Evolutionary conservation across 2,888 invertebrate species (phyloP), one percentile per base, ranked within the genome.

Genomic region (Drosophila borborema): DNA sequence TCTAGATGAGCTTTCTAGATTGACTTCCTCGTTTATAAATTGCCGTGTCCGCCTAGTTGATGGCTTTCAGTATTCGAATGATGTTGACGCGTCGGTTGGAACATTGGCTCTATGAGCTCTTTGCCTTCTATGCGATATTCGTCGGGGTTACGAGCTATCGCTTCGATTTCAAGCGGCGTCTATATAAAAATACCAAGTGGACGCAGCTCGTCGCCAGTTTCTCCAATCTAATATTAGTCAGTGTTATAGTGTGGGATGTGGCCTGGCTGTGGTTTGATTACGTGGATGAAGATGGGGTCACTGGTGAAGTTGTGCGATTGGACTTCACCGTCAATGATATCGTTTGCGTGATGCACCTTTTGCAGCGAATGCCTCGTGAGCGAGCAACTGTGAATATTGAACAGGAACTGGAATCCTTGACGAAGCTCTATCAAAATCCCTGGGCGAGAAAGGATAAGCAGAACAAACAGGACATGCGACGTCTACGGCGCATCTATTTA

Each of bases 101-200:
- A 9, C 55, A 34, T 28, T 31, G 53, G 45, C 64, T 80, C 43
- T 64, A 72, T 23, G 46, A 64, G 55, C 9, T 77, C 5, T 68
- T 23, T 31, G 71, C 64, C 0, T 49, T 46, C 28, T 74, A 48
- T 61, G 55, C 74, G 28, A 80, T 80, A 66, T 55, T 74, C 16
- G 60, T 51, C 54, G 80, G 80, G 0, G 55, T 46, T 2, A 80
- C 74, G 3, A 64, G 78, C 49, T 80, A 80, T 70, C 77, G 80
- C 31, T 80, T 67, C 34, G 80, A 80, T 31, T 70, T 34, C 14
- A 16, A 18, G 28, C 28, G 16, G 1, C 45, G 1, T 23, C 2
- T 77, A 61, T 5, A 62, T 3, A 64, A 0, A 2, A 67, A 12
- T 1, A 38, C 69, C 1, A 65, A 28, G 10, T 77, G 71, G 72